phyloP scores from a whole-genome alignment of 2,888 invertebrate species.

The Papilio elwesi region DNA sequence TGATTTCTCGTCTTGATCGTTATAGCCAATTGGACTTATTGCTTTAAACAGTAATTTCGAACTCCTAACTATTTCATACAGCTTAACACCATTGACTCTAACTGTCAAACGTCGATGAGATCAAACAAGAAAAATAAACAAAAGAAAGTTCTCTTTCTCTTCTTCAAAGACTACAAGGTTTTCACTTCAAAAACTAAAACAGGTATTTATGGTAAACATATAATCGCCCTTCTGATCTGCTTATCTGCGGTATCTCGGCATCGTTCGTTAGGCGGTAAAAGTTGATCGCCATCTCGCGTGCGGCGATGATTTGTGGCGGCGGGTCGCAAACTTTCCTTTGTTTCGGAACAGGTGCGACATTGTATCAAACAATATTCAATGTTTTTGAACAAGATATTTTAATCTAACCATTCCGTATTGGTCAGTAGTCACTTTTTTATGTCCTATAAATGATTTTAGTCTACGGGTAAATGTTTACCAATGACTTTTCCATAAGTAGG shows the following conservation, averaged over 20 bases:
- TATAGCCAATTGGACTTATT: too few relatives aligned
- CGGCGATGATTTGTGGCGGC: conserved; percentile 46
- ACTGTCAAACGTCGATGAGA: too few relatives aligned
- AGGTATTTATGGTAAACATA: conserved; percentile 14
- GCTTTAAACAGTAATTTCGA: too few relatives aligned
- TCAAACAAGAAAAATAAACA: too few relatives aligned
- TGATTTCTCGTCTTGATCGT: too few relatives aligned
- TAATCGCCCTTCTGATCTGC: conserved; percentile 38
- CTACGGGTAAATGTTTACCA: too few relatives aligned
- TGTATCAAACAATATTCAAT: conserved; percentile 4
- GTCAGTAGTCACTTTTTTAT: not conserved
- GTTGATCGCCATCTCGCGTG: conserved; percentile 47
- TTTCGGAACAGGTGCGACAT: conserved; percentile 44
- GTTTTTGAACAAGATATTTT: not conserved
- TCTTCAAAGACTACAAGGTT: too few relatives aligned
- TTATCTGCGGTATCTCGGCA: conserved; percentile 45
- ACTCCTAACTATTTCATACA: too few relatives aligned
- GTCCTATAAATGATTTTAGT: too few relatives aligned
- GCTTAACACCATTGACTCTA: too few relatives aligned
- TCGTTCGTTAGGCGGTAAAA: conserved; percentile 48
- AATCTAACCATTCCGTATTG: not conserved
- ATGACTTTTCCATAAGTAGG: too few relatives aligned
- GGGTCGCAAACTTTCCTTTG: conserved; percentile 46
- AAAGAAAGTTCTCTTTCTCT: too few relatives aligned
- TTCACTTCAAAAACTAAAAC: not conserved